These are phyloP conservation scores for Drosophila mayaguana DNA, from an alignment of 2,888 invertebrate genomes.

Conservation along the genomic window DNA sequence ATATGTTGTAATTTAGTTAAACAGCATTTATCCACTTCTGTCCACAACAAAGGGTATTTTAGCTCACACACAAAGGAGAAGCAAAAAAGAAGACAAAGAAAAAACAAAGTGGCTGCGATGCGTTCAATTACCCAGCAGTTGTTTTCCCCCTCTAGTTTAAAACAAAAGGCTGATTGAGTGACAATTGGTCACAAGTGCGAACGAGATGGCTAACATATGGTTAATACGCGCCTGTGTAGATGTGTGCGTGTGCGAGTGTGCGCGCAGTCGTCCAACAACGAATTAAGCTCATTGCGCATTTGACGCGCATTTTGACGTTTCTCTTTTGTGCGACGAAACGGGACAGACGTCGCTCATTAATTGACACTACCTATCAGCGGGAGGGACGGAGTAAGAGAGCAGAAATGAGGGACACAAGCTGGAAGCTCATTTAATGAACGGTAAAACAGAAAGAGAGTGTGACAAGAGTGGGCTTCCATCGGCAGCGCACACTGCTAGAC, in stretches of 20 bases:
- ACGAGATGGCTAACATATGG: constrained; percentile 33
- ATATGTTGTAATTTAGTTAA: background rate
- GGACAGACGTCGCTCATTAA: constrained; percentile 64
- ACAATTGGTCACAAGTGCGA: constrained; percentile 49
- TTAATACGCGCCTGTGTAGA: background rate
- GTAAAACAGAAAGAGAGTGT: too few relatives aligned
- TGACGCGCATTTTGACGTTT: constrained; percentile 81
- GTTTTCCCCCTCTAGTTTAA: constrained; percentile 31
- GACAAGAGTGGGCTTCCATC: background rate
- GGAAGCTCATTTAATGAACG: constrained; percentile 3
- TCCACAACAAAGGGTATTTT: constrained; percentile 25
- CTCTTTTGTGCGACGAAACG: constrained; percentile 60
- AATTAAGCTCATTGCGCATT: constrained; percentile 82
- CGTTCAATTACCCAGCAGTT: constrained; percentile 64
- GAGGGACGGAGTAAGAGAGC: background rate
- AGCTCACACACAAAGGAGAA: constrained; percentile 10
- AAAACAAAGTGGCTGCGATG: constrained; percentile 63
- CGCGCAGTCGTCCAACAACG: constrained; percentile 65
- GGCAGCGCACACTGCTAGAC: constrained; percentile 10
- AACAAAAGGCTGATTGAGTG: constrained; percentile 71
- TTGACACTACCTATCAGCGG: constrained; percentile 59
- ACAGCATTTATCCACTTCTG: background rate
- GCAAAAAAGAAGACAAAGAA: constrained; percentile 2
- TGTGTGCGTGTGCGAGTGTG: constrained; percentile 41
- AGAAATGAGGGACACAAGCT: background rate